Evolutionary conservation across 2,113 vertebrate genomes (phyloP).

Genomic region (Oxyura jamaicensis): DNA sequence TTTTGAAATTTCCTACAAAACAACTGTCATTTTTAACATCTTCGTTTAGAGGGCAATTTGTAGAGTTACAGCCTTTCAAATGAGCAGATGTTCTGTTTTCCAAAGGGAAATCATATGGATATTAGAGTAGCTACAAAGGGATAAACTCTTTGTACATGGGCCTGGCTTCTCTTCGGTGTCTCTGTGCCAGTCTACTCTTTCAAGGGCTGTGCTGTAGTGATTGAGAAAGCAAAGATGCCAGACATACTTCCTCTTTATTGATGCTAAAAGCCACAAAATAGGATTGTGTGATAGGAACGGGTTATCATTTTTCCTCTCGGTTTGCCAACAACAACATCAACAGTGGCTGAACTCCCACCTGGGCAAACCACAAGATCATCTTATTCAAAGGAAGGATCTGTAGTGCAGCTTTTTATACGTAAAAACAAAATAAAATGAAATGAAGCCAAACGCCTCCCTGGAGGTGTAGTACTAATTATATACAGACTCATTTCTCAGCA

Average conservation of each 20-base stretch:
- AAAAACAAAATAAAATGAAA: not conserved
- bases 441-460: not conserved
- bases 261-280: not conserved
- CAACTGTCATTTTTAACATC: not conserved
- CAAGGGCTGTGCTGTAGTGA: not conserved
- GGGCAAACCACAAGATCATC: not conserved
- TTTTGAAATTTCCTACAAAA: not conserved
- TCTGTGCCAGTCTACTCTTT: not conserved
- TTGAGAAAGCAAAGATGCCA: not conserved
- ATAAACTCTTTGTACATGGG: not conserved
- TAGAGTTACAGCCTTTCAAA: not conserved
- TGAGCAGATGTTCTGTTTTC: constrained; percentile 25
- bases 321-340: not conserved
- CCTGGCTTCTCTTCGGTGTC: not conserved
- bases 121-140: not conserved
- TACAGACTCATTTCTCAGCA: not conserved
- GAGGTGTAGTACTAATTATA: not conserved
- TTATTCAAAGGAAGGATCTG: not conserved
- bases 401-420: not conserved
- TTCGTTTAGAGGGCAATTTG: constrained; percentile 30
- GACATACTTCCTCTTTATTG: not conserved
- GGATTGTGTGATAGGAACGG: not conserved
- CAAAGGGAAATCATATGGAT: not conserved
- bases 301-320: not conserved
- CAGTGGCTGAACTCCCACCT: not conserved